These are phyloP conservation scores for Arenaria interpres DNA, from an alignment of 2,113 vertebrate genomes.

Conservation along the genomic window DNA sequence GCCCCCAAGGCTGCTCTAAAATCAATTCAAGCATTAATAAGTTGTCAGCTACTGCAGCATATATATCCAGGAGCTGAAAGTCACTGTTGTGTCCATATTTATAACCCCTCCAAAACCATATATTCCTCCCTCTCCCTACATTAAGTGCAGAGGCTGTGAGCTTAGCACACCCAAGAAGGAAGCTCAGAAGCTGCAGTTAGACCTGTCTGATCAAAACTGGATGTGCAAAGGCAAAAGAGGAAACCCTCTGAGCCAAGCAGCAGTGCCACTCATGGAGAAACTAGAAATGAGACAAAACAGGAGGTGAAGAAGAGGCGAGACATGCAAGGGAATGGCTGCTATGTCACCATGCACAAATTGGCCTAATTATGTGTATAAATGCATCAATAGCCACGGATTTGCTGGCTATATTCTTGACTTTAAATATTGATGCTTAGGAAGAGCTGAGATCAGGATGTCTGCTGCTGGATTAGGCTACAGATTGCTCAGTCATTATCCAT, in stretches of 20 bases:
- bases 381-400: conserved; percentile 39
- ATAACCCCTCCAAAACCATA: not conserved
- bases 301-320: not conserved
- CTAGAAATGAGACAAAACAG: not conserved
- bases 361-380: conserved; percentile 60
- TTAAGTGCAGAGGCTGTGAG: not conserved
- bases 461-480: conserved; percentile 40
- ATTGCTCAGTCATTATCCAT: conserved; percentile 45
- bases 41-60: not conserved
- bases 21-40: conserved; percentile 41
- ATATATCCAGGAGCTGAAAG: conserved; percentile 4
- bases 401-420: conserved; percentile 6
- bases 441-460: conserved; percentile 52
- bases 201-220: not conserved
- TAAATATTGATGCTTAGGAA: conserved; percentile 64
- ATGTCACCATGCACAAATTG: conserved; percentile 60
- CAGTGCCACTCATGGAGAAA: not conserved
- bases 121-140: not conserved
- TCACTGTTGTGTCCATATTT: not conserved
- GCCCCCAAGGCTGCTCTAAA: conserved; percentile 17
- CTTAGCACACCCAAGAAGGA: not conserved
- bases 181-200: not conserved
- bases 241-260: not conserved
- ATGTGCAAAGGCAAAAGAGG: not conserved
- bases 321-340: conserved; percentile 27